Percentiles rank a stretch among this genome's conserved stretches.
phyloP scores from a whole-genome alignment of 2,113 vertebrate species.

The Petrocephalus microphthalmus region DNA sequence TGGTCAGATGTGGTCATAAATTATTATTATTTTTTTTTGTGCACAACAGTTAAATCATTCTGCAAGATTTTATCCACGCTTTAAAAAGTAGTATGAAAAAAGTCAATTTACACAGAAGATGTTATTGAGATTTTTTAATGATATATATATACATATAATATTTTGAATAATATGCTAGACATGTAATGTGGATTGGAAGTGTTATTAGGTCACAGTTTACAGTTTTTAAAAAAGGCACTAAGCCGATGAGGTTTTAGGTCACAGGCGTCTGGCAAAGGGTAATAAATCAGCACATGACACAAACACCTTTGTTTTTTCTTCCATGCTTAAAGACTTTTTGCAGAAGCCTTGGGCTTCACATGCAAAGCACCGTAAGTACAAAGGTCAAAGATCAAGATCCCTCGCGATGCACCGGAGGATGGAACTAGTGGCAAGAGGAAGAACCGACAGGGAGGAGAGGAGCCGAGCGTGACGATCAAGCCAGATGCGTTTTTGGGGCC shows the following conservation, averaged over 20 bases:
- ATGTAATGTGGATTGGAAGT: not conserved
- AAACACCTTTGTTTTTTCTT: not conserved
- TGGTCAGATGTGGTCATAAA: not conserved
- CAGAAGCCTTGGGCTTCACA: not conserved
- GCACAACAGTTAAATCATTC: not conserved
- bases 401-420: not conserved
- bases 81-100: not conserved
- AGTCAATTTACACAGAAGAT: not conserved
- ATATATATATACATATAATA: not conserved
- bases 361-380: not conserved
- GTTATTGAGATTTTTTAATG: not conserved
- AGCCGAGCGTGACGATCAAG: not conserved
- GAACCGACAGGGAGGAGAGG: too few relatives aligned
- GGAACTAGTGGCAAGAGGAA: not conserved
- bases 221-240: not conserved
- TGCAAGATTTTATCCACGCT: not conserved
- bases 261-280: not conserved
- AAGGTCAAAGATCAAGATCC: constrained; percentile 4
- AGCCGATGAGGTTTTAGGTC: not conserved
- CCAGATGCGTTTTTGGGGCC: not conserved
- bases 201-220: not conserved
- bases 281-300: not conserved
- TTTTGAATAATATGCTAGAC: not conserved
- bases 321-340: not conserved
- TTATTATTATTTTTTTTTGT: not conserved